Conservation (phyloP, 2,888 invertebrate species). For the Disparrhopalites patrizii region DNA sequence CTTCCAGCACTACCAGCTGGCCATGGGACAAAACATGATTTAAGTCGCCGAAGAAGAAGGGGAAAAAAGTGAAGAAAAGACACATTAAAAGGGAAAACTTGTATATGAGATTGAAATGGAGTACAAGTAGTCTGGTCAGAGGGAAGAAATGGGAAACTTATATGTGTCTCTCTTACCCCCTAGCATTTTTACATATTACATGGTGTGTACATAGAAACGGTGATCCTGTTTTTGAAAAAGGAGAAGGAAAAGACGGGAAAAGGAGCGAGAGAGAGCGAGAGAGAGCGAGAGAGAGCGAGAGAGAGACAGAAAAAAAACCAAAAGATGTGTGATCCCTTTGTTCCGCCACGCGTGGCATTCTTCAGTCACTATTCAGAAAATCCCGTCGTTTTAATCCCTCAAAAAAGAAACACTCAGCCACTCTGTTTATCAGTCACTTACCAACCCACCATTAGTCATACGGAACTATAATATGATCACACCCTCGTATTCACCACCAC, state of each 20-base stretch:
- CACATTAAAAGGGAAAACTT: constrained; percentile 33
- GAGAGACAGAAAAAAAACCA: constrained; percentile 1
- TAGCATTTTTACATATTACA: too few species aligned
- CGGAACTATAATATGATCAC: constrained; percentile 15
- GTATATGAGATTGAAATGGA: constrained; percentile 25
- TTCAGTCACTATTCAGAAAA: constrained; percentile 14
- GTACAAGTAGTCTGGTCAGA: not conserved
- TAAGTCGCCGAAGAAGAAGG: not conserved
- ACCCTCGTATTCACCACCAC: constrained; percentile 1
- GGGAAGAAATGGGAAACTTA: not conserved
- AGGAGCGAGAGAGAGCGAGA: too few species aligned
- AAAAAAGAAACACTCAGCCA: constrained; percentile 27
- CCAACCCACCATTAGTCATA: constrained; percentile 17
- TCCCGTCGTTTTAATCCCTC: constrained; percentile 20
- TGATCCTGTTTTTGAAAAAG: constrained; percentile 28
- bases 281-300: too few species aligned
- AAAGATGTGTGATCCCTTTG: constrained; percentile 31
- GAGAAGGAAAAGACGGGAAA: too few species aligned
- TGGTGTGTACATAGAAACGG: too few species aligned
- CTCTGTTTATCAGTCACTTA: constrained; percentile 19
- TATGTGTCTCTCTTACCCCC: not conserved
- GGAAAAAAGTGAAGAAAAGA: constrained; percentile 27
- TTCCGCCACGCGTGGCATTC: constrained; percentile 34
- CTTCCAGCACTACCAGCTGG: constrained; percentile 10
- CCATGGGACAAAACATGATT: constrained; percentile 14